Percentiles rank a stretch among this genome's conserved stretches.
Evolutionary conservation across 1,140 invertebrate species (phyloP).

Genomic region (Dermatophagoides farinae): DNA sequence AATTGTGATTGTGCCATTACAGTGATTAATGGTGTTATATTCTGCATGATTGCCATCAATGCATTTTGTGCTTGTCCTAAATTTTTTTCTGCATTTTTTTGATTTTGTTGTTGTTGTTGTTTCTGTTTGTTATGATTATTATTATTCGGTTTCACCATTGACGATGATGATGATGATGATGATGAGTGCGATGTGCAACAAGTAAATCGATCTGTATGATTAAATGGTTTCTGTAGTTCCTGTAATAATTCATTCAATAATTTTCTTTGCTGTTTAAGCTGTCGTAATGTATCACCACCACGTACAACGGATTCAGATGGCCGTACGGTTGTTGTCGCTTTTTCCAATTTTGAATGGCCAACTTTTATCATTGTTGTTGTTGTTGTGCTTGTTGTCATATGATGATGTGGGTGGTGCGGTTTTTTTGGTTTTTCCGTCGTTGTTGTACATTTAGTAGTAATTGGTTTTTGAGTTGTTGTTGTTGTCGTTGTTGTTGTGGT

Average conservation of each 20-base stretch:
- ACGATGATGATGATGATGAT: too few relatives aligned
- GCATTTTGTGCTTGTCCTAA: background rate
- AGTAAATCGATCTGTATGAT: background rate
- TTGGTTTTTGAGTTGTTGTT: background rate
- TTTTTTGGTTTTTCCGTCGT: background rate
- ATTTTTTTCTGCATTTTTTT: background rate
- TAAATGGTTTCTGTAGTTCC: background rate
- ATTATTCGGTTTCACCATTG: too few relatives aligned
- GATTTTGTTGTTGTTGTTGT: background rate
- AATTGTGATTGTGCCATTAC: background rate
- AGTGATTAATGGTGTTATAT: slow-evolving; percentile 1
- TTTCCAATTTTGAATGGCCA: too few relatives aligned
- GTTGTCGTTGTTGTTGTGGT: background rate
- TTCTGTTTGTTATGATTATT: too few relatives aligned
- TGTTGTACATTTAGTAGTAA: background rate
- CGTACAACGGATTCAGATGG: too few relatives aligned
- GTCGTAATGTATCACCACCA: background rate
- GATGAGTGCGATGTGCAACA: too few relatives aligned
- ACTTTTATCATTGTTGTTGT: too few relatives aligned
- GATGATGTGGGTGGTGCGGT: background rate
- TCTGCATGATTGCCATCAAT: background rate
- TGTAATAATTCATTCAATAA: background rate
- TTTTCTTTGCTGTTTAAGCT: background rate
- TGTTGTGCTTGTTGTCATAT: too few relatives aligned
- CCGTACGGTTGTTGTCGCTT: too few relatives aligned